A percentile compares a stretch with the other conserved stretches of the same genome.
phyloP scores from a whole-genome alignment of 2,797 vertebrate species.

The Gymnothorax reevesii region DNA sequence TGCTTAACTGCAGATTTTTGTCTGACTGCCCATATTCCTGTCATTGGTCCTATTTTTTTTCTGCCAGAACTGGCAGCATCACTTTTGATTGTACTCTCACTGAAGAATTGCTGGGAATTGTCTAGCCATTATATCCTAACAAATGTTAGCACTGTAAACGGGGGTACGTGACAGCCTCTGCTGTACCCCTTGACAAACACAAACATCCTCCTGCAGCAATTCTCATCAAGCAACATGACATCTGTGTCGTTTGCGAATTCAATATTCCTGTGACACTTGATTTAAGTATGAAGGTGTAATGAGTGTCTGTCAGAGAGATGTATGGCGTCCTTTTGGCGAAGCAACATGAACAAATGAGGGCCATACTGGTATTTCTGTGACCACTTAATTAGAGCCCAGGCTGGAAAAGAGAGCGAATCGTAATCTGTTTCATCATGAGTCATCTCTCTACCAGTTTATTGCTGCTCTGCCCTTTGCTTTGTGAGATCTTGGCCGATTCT shows the following conservation, averaged over 20 bases:
- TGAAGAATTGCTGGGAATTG: conserved; percentile 5
- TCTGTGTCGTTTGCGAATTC: conserved; percentile 26
- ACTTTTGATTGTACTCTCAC: conserved; percentile 7
- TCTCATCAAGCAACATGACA: not conserved
- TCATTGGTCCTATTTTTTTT: not conserved
- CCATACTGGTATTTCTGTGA: conserved; percentile 62
- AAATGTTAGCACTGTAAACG: not conserved
- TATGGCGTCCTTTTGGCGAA: conserved; percentile 66
- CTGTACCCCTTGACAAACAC: not conserved
- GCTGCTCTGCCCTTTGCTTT: not conserved
- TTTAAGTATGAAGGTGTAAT: conserved; percentile 55
- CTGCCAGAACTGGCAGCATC: not conserved
- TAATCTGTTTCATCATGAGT: conserved; percentile 34
- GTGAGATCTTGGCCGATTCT: not conserved
- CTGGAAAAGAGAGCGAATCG: conserved; percentile 44
- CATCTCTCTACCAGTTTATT: conserved; percentile 12
- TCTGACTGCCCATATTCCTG: conserved; percentile 5
- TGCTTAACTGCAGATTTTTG: not conserved
- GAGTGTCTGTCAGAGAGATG: conserved; percentile 74
- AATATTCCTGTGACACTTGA: conserved; percentile 33
- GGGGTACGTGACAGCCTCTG: not conserved
- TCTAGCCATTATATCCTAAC: not conserved
- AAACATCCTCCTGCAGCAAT: not conserved
- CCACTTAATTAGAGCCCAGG: conserved; percentile 69
- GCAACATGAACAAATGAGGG: conserved; percentile 67